These are phyloP conservation scores for Auanema sp. DNA, from an alignment of 2,888 invertebrate species.

Conservation along the genomic window DNA sequence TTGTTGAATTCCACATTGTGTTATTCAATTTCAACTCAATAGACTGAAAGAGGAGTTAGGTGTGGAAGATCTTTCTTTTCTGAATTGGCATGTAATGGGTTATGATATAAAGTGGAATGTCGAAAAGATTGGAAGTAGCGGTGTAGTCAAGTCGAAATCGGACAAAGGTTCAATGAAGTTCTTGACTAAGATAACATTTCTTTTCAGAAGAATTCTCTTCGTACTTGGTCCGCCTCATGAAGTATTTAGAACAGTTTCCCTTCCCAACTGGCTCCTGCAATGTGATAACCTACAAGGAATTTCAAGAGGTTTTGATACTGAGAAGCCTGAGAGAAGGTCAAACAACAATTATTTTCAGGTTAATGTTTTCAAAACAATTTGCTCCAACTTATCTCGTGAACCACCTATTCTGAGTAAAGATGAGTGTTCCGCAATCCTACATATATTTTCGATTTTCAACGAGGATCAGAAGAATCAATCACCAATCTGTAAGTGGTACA, in stretches of 20 bases:
- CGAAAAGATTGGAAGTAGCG: conserved; percentile 12
- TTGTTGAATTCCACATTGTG: background rate
- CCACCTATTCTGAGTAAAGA: conserved; percentile 8
- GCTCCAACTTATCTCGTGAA: conserved; percentile 14
- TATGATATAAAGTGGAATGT: conserved; percentile 20
- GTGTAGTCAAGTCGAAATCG: conserved; percentile 11
- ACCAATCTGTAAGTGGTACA: too few species aligned
- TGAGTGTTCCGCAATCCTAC: conserved; percentile 14
- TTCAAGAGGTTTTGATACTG: conserved; percentile 11
- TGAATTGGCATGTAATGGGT: conserved; percentile 7
- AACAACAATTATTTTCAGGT: conserved; percentile 5
- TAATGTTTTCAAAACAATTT: conserved; percentile 18
- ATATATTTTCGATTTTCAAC: conserved; percentile 6
- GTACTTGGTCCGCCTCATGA: conserved; percentile 15
- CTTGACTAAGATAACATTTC: too few species aligned
- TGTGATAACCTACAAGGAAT: conserved; percentile 15
- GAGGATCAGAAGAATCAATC: background rate
- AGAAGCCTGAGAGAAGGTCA: background rate
- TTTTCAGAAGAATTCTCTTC: conserved; percentile 13
- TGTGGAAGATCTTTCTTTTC: background rate
- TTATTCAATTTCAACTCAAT: background rate
- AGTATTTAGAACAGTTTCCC: conserved; percentile 19
- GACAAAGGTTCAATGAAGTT: conserved; percentile 6
- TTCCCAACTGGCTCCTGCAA: conserved; percentile 16
- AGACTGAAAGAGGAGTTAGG: background rate